These are phyloP conservation scores for Tachina fera DNA, from an alignment of 2,888 invertebrate genomes.

Conservation along the genomic window DNA sequence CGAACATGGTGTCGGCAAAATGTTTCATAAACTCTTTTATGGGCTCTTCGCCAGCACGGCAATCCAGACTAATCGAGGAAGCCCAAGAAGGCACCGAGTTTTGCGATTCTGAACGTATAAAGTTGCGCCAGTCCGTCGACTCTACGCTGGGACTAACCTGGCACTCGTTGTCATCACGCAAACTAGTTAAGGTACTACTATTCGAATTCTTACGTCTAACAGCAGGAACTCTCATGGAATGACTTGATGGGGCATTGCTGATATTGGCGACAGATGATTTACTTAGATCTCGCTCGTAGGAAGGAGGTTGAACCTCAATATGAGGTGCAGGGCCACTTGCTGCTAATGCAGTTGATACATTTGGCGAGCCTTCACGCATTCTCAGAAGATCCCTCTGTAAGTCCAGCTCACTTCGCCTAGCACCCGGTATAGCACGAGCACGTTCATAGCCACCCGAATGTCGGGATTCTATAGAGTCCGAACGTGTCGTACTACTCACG, in stretches of 20 bases:
- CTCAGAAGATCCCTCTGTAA: conserved; percentile 79
- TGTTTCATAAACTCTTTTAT: conserved; percentile 87
- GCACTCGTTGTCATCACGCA: conserved; percentile 84
- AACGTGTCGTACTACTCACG: conserved; percentile 79
- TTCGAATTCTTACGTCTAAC: conserved; percentile 80
- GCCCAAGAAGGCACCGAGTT: conserved; percentile 87
- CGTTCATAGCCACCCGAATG: conserved; percentile 79
- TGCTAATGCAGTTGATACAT: conserved; percentile 1
- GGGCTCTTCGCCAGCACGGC: conserved; percentile 85
- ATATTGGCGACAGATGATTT: conserved; percentile 62
- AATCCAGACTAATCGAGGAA: conserved; percentile 86
- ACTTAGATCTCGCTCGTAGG: conserved; percentile 69
- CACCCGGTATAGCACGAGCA: conserved; percentile 78
- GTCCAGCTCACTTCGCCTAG: conserved; percentile 81
- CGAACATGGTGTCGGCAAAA: conserved; percentile 87
- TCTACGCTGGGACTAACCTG: conserved; percentile 85
- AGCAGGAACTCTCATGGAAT: conserved; percentile 76
- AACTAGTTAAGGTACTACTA: conserved; percentile 85
- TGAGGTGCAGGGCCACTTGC: conserved; percentile 73
- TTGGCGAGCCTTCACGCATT: conserved; percentile 76
- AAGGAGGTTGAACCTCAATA: conserved; percentile 81
- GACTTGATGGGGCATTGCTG: conserved; percentile 56
- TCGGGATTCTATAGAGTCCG: conserved; percentile 81
- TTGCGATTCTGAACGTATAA: conserved; percentile 84
- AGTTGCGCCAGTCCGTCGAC: conserved; percentile 83